These are phyloP conservation scores for Macropus fuliginosus DNA, from an alignment of 2,797 vertebrate genomes.

Conservation along the genomic window DNA sequence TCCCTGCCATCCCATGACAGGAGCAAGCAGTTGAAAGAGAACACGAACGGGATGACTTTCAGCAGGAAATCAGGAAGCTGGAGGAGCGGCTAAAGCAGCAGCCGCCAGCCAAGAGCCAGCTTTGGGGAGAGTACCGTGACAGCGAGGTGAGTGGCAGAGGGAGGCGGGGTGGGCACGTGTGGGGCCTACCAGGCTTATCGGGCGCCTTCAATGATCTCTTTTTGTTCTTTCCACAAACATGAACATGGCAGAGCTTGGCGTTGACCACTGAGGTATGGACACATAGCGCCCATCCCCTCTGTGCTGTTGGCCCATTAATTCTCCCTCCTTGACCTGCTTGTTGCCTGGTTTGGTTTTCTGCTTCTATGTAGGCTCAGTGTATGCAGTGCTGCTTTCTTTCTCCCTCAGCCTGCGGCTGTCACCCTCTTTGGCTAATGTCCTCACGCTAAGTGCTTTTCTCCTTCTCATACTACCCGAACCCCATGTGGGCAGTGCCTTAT, in stretches of 20 bases:
- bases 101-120: conserved; percentile 80
- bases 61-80: conserved; percentile 94
- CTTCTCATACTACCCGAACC: no score
- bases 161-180: neutral
- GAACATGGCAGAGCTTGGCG: conserved; percentile 71
- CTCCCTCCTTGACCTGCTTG: neutral
- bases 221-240: conserved; percentile 40
- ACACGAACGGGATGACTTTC: conserved; percentile 97
- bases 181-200: no score
- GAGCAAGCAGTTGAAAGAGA: conserved; percentile 97
- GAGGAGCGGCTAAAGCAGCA: conserved; percentile 90
- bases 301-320: neutral
- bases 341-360: neutral
- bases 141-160: conserved; percentile 74
- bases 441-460: conserved; percentile 36
- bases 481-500: neutral
- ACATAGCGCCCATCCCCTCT: conserved; percentile 5
- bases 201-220: neutral
- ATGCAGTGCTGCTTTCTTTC: conserved; percentile 41
- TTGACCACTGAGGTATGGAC: conserved; percentile 81
- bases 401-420: conserved; percentile 15
- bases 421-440: conserved; percentile 32
- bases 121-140: conserved; percentile 76
- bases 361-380: neutral
- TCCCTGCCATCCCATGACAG: conserved; percentile 76